Conservation (phyloP, 2,113 vertebrate genomes). For the Ceratotherium simum region DNA sequence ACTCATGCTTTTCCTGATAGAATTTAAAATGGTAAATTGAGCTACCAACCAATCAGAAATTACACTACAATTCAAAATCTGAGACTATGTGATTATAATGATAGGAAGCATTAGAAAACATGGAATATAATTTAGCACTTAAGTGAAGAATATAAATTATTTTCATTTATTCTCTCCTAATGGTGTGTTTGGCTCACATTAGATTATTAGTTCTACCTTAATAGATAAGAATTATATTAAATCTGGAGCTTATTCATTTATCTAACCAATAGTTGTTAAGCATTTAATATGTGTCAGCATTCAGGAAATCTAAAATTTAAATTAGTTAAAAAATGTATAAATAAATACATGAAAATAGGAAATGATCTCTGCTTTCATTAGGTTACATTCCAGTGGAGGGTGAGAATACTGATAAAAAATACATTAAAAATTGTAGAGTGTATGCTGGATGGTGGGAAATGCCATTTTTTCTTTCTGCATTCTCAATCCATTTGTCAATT, state of each 20-base stretch:
- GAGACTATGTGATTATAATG: neutral
- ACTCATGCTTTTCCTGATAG: neutral
- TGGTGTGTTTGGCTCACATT: neutral
- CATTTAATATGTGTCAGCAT: neutral
- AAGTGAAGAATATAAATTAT: neutral
- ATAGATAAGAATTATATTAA: neutral
- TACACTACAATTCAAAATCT: neutral
- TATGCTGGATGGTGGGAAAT: neutral
- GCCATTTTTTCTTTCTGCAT: neutral
- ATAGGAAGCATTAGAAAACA: neutral
- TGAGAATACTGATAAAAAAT: neutral
- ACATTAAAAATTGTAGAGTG: neutral
- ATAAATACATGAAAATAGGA: neutral
- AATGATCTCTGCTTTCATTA: neutral
- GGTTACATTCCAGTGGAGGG: neutral
- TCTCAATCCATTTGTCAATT: neutral
- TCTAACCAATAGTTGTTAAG: neutral
- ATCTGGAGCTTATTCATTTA: neutral
- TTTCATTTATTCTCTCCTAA: neutral
- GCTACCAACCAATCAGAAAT: neutral
- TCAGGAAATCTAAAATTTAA: neutral
- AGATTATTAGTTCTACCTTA: neutral
- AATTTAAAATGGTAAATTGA: conserved; percentile 46
- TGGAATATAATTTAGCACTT: neutral
- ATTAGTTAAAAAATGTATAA: neutral